Evolutionary conservation across 2,888 invertebrate species (phyloP).

Genomic region (Drosophila mercatorum): DNA sequence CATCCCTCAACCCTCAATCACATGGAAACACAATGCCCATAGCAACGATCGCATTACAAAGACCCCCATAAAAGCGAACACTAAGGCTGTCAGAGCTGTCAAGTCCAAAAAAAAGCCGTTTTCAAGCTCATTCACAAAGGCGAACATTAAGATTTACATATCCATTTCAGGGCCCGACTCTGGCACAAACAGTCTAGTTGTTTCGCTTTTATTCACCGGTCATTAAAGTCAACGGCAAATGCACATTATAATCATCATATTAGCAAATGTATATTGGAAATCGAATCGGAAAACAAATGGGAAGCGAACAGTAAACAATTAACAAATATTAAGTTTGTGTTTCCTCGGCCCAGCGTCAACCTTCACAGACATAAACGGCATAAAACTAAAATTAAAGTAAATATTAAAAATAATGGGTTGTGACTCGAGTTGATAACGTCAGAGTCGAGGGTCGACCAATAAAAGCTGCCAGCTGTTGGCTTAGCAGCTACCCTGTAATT

Average conservation of each 20-base stretch:
- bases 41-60: slow-evolving; percentile 36
- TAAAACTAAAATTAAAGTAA: slow-evolving; percentile 31
- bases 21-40: slow-evolving; percentile 18
- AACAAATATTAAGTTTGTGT: slow-evolving; percentile 30
- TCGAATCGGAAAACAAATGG: slow-evolving; percentile 16
- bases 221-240: slow-evolving; percentile 6
- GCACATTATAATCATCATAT: neutral
- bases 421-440: slow-evolving; percentile 31
- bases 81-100: slow-evolving; percentile 22
- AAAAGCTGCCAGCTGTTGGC: slow-evolving; percentile 15
- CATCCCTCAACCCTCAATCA: slow-evolving; percentile 13
- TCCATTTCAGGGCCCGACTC: slow-evolving; percentile 14
- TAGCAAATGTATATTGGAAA: slow-evolving; percentile 5
- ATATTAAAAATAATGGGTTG: slow-evolving; percentile 45
- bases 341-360: slow-evolving; percentile 28
- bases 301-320: slow-evolving; percentile 35
- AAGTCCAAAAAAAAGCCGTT: slow-evolving; percentile 31
- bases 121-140: slow-evolving; percentile 14
- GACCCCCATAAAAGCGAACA: slow-evolving; percentile 23
- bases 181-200: slow-evolving; percentile 5
- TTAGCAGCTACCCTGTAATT: slow-evolving; percentile 1
- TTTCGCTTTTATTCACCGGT: slow-evolving; percentile 12
- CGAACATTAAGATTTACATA: slow-evolving; percentile 36
- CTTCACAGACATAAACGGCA: slow-evolving; percentile 32
- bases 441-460: slow-evolving; percentile 40